Conservation (phyloP, 2,113 vertebrate species). For the Argyrosomus japonicus region DNA sequence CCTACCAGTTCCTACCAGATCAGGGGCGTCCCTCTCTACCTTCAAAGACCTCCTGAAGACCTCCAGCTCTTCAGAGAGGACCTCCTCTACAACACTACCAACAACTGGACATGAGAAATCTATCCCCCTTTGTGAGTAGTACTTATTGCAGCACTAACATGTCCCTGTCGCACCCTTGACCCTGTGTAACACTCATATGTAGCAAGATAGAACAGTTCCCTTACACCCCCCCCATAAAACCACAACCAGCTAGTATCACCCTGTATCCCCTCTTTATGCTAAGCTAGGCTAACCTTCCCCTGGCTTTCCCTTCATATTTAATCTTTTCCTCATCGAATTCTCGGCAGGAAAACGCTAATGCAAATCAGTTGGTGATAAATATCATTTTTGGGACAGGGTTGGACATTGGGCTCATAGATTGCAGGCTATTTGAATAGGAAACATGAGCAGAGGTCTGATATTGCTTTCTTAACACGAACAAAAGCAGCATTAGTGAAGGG, state of each 20-base stretch:
- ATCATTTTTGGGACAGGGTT: slow-evolving; percentile 16
- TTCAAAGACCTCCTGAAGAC: too few relatives aligned
- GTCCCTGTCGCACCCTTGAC: too few relatives aligned
- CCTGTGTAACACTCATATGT: too few relatives aligned
- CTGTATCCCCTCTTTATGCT: background rate
- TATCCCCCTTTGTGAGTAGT: too few relatives aligned
- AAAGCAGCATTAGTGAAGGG: slow-evolving; percentile 52
- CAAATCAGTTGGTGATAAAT: slow-evolving; percentile 9
- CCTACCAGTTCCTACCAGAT: too few relatives aligned
- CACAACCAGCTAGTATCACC: background rate
- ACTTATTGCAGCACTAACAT: too few relatives aligned
- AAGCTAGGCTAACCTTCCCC: background rate
- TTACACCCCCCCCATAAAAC: too few relatives aligned
- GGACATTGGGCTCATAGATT: slow-evolving; percentile 20
- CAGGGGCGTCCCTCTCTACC: too few relatives aligned
- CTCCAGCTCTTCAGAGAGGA: too few relatives aligned
- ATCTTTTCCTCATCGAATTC: background rate
- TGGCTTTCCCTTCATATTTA: background rate
- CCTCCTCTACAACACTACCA: too few relatives aligned
- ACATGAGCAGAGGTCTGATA: slow-evolving; percentile 54
- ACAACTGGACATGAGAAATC: too few relatives aligned
- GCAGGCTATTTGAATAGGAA: slow-evolving; percentile 50
- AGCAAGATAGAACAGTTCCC: too few relatives aligned
- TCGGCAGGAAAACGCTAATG: background rate
- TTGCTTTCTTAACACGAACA: slow-evolving; percentile 51